Conservation (phyloP, 1,140 invertebrate species). For the Bombus confusus region DNA sequence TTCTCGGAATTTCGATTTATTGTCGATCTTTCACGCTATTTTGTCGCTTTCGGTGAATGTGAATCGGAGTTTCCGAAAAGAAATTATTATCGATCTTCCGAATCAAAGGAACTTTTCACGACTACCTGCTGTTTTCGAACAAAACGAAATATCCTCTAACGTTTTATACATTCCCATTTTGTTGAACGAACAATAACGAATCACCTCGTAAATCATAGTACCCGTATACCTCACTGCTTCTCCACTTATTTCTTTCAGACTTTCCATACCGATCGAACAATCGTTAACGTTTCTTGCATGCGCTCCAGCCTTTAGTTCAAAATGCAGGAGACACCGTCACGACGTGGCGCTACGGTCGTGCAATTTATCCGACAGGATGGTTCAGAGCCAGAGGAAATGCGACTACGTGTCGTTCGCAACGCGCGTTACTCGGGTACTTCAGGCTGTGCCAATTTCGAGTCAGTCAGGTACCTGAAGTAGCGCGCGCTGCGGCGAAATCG, state of each 20-base stretch:
- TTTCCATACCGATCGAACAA: not conserved
- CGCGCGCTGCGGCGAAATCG: constrained; percentile 88
- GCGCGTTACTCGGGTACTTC: constrained; percentile 89
- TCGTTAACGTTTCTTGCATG: not conserved
- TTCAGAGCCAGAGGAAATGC: not conserved
- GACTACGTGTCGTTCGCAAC: constrained; percentile 79
- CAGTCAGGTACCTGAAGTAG: constrained; percentile 99
- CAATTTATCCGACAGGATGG: not conserved
- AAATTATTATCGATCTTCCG: not conserved
- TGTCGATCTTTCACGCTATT: not conserved
- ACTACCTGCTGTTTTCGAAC: not conserved
- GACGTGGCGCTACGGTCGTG: not conserved
- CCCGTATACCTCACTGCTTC: not conserved
- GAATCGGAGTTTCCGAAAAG: not conserved
- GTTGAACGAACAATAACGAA: not conserved
- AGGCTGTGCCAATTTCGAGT: constrained; percentile 83
- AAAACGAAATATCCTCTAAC: not conserved
- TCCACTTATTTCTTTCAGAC: not conserved
- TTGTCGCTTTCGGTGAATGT: not conserved
- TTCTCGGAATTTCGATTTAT: not conserved
- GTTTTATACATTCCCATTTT: not conserved
- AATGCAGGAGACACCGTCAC: not conserved
- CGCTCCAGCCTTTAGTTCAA: not conserved
- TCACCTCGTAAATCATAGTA: not conserved
- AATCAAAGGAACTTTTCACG: not conserved